Conservation (phyloP, 2,113 vertebrate genomes). For the Gadus chalcogrammus region DNA sequence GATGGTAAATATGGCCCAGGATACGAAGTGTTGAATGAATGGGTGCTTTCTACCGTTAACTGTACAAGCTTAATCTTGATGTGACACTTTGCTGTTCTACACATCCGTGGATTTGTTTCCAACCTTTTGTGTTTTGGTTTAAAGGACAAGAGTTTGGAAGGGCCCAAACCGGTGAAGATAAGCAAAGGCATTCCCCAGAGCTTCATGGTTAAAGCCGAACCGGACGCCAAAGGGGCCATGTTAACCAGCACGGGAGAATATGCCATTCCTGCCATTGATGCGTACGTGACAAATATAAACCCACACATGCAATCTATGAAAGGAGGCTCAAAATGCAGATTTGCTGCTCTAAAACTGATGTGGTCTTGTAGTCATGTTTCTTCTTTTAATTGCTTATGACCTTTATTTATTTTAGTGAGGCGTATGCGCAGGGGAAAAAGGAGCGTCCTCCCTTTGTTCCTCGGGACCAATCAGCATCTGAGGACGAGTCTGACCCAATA, state of each 20-base stretch:
- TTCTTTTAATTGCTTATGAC: neutral
- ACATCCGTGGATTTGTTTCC: neutral
- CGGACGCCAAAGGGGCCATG: conserved; percentile 96
- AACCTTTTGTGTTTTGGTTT: conserved; percentile 29
- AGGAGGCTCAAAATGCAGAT: neutral
- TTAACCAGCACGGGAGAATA: conserved; percentile 98
- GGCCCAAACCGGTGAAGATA: conserved; percentile 88
- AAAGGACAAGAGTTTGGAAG: conserved; percentile 93
- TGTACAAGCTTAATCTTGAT: neutral
- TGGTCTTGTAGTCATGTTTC: too few species aligned
- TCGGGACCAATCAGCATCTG: conserved; percentile 88
- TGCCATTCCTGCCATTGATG: conserved; percentile 95
- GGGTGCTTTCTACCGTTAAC: neutral
- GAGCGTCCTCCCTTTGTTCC: conserved; percentile 96
- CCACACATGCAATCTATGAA: neutral
- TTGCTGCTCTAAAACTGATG: too few species aligned
- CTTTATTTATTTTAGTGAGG: conserved; percentile 75
- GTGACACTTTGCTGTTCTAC: neutral
- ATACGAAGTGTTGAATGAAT: too few species aligned
- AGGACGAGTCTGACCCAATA: conserved; percentile 92
- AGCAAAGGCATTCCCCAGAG: conserved; percentile 98
- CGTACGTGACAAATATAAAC: conserved; percentile 74
- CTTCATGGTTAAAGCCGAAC: conserved; percentile 98
- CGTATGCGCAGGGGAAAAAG: conserved; percentile 96
- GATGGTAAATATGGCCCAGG: conserved; percentile 67